Evolutionary conservation across 2,797 vertebrate species (phyloP), one percentile per base, ranked within the genome.

Genomic region (Gallirallus australis): DNA sequence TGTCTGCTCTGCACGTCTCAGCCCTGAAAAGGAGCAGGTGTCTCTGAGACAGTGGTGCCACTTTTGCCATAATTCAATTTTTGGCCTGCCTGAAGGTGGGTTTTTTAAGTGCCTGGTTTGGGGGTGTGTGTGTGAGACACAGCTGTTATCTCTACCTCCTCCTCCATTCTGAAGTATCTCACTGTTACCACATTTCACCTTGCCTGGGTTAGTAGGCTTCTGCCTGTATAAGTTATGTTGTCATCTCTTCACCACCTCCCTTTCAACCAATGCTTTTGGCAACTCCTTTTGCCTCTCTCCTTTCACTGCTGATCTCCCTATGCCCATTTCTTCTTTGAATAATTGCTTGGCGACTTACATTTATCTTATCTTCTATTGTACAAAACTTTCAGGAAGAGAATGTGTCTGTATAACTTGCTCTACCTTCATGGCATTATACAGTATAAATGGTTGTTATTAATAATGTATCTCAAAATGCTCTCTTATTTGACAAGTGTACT

Each of bases 401-500:
- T 20, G 31, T 39, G 30, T 57, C 77, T 57, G 25, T 66, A 30
- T 47, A 73, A 86, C 71, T 76, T 71, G 48, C 35, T 79, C 75
- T 73, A 37, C 64, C 2, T 64, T 90, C 86, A 86, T 71, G 68
- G 24, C 37, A 53, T 91, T 79, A 56, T 7, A 31, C 39, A 70
- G 17, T 90, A 68, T 79, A 91, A 92, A 71, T 87, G 33, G 15
- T 81, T 86, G 24, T 50, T 95, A 61, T 94, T 87, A 95, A 78
- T 83, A 95, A 91, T 85, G 30, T 16, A 91, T 65, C 57, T 50
- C 57, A 87, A 72, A 92, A 87, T 47, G 40, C 20, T 79, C 40
- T 77, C 45, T 81, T 95, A 75, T 71, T 92, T 83, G 91, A 82
- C 84, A 94, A 89, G 40, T 21, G 10, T 82, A 61, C 56, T 92